Conservation (phyloP, 1,140 invertebrate genomes). For the Ooceraea biroi region DNA sequence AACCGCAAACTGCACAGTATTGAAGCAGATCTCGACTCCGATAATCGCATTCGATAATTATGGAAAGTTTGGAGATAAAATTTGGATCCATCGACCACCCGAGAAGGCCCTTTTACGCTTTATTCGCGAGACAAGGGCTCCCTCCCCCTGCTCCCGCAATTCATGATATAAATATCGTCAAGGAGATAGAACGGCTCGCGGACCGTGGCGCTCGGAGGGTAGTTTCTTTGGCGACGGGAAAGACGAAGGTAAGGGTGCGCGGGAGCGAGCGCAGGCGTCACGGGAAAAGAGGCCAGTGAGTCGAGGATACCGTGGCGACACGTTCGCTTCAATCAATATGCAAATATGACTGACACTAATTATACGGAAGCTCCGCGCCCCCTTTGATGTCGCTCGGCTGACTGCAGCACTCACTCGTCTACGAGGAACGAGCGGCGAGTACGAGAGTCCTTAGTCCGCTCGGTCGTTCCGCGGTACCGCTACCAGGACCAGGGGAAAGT, state of each 20-base stretch:
- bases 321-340: slow-evolving; percentile 85
- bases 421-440: slow-evolving; percentile 49
- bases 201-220: not conserved
- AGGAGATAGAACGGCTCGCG: no score
- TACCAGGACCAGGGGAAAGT: slow-evolving; percentile 70
- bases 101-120: not conserved
- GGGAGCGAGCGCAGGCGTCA: slow-evolving; percentile 62
- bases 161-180: no score
- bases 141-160: not conserved
- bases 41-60: not conserved
- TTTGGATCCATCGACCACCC: no score
- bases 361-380: slow-evolving; percentile 84
- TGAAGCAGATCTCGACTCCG: not conserved
- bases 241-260: slow-evolving; percentile 61
- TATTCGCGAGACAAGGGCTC: not conserved
- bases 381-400: slow-evolving; percentile 83
- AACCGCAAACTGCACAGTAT: no score
- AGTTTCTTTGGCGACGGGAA: slow-evolving; percentile 17
- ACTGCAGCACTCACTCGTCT: slow-evolving; percentile 69
- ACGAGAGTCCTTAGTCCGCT: slow-evolving; percentile 69
- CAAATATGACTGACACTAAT: slow-evolving; percentile 85
- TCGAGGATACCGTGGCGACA: slow-evolving; percentile 78
- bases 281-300: slow-evolving; percentile 78
- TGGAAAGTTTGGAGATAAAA: not conserved
- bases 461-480: slow-evolving; percentile 64